These are phyloP conservation scores for Meghimatium bilineatum DNA, from an alignment of 2,888 invertebrate species.

Conservation along the genomic window DNA sequence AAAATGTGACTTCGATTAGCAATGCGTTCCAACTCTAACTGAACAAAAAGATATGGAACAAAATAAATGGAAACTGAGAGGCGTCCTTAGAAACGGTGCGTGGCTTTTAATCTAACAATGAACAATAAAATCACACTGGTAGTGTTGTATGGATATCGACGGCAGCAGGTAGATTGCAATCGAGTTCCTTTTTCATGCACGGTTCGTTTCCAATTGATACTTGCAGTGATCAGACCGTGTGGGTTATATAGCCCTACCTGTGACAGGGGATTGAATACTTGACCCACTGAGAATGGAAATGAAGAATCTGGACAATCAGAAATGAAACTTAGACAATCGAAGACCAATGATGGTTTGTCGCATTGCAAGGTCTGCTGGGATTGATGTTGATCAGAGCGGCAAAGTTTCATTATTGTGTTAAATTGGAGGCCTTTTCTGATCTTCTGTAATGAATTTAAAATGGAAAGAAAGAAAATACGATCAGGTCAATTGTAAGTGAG, in stretches of 20 bases:
- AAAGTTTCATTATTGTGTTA: neutral
- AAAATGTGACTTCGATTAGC: constrained; percentile 4
- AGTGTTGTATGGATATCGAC: neutral
- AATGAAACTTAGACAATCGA: neutral
- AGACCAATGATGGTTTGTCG: constrained; percentile 10
- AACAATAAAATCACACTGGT: constrained; percentile 18
- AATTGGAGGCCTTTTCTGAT: constrained; percentile 11
- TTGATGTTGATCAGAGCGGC: neutral
- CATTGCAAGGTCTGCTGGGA: constrained; percentile 10
- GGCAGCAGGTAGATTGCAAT: constrained; percentile 17
- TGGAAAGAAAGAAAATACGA: neutral
- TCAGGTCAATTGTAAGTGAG: neutral
- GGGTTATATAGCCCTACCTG: constrained; percentile 14
- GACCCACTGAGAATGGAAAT: neutral
- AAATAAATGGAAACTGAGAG: constrained; percentile 14
- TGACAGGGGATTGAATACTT: neutral
- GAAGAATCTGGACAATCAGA: constrained; percentile 14
- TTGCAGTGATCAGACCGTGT: constrained; percentile 3
- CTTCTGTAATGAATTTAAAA: neutral
- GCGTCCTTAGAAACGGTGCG: neutral
- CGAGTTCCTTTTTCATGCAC: constrained; percentile 13
- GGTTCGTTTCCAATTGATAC: constrained; percentile 16
- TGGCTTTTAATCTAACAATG: constrained; percentile 25
- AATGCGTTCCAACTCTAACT: constrained; percentile 8
- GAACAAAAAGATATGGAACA: constrained; percentile 16